A percentile compares a stretch with the other conserved stretches of the same genome.
Evolutionary conservation across 2,113 vertebrate species (phyloP).

Genomic region (Thermophis baileyi): DNA sequence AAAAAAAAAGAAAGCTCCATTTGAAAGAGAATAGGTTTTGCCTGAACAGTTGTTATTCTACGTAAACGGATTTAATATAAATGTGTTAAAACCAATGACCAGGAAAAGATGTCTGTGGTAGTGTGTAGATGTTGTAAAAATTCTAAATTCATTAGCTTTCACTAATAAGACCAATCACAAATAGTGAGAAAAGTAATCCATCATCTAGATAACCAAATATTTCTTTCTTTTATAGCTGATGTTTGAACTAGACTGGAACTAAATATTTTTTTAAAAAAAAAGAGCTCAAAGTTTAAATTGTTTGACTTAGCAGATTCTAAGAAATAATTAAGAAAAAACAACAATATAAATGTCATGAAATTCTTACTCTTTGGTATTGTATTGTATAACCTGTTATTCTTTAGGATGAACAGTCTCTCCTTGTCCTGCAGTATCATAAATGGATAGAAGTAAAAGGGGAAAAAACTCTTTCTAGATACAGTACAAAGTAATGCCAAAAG

Average conservation of each 20-base stretch:
- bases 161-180: background rate
- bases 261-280: background rate
- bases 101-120: background rate
- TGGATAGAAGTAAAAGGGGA: background rate
- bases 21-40: background rate
- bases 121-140: background rate
- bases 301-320: background rate
- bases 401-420: background rate
- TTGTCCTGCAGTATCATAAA: background rate
- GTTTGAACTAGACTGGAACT: background rate
- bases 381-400: background rate
- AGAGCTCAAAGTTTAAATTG: background rate
- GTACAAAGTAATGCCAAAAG: background rate
- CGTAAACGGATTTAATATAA: background rate
- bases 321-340: background rate
- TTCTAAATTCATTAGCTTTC: background rate
- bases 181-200: background rate
- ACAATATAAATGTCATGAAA: background rate
- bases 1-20: background rate
- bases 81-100: background rate
- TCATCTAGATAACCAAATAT: background rate
- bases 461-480: background rate
- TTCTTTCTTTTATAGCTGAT: background rate
- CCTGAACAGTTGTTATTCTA: background rate
- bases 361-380: background rate